phyloP scores from a whole-genome alignment of 2,113 vertebrate genomes.

The Capreolus pygargus region DNA sequence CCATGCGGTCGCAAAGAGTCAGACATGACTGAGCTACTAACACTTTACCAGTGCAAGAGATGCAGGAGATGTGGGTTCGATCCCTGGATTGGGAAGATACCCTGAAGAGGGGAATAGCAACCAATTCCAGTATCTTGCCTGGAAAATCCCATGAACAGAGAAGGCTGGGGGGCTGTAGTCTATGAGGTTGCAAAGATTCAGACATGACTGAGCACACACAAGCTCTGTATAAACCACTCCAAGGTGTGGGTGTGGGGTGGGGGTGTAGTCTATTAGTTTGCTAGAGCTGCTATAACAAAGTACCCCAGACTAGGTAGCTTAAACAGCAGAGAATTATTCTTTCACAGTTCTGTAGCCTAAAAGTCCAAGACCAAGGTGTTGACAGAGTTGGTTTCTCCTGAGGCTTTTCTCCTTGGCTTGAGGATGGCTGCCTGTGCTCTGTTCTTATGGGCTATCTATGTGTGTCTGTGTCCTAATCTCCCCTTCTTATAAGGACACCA shows the following conservation, averaged over 20 bases:
- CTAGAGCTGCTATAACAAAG: not conserved
- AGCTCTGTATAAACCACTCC: not conserved
- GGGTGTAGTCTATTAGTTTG: not conserved
- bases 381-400: not conserved
- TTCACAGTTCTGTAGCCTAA: not conserved
- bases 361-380: not conserved
- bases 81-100: not conserved
- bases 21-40: not conserved
- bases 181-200: not conserved
- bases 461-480: not conserved
- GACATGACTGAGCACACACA: not conserved
- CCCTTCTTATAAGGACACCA: not conserved
- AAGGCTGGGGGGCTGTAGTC: not conserved
- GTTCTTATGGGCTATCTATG: not conserved
- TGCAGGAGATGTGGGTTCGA: not conserved
- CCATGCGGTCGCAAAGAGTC: not conserved
- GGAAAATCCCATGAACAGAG: not conserved
- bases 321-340: not conserved
- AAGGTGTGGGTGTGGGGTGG: not conserved
- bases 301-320: not conserved
- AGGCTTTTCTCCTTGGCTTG: not conserved
- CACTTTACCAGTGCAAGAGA: not conserved
- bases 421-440: not conserved
- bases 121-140: not conserved
- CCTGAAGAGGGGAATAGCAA: not conserved